Evolutionary conservation across 2,888 invertebrate species (phyloP), one percentile per base, ranked within the genome.

Genomic region (Dicranocentrus wangi): DNA sequence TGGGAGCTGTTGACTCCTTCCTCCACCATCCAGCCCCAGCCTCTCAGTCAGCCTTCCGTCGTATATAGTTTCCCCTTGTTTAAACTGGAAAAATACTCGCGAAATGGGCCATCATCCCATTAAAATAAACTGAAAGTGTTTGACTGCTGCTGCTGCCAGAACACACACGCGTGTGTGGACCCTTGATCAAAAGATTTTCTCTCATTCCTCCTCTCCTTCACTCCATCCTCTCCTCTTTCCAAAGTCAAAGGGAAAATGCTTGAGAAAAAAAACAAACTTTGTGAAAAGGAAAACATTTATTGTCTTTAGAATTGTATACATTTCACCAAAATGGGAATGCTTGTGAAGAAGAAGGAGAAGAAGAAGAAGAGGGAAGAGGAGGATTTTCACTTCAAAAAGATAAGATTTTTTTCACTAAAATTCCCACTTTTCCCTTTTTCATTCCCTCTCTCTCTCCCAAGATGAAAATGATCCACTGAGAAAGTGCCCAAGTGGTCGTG

Each of bases 351-450:
- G n/a, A n/a, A n/a, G n/a, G n/a, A n/a, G n/a, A n/a, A n/a, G n/a
- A n/a, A n/a, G n/a, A n/a, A n/a, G n/a, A n/a, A n/a, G n/a, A n/a
- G 13, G 13, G 42, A 66, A 42, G 23, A 32, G 17, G 55, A 55
- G 66, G 25, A 76, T 76, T 69, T 63, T 76, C 71, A 69, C 76
- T 76, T 81, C 81, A 76, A 81, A 81, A 81, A 70, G 69, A 69
- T 75, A 70, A 23, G 68, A 70, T 81, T 53, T 73, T 7, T 39
- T 39, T 39, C 39, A 39, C 60, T 60, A 47, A 47, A 65, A 63
- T 73, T 73, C 65, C 58, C 63, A 79, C 68, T 79, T 71, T 71
- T n/a, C n/a, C n/a, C n/a, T n/a, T n/a, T n/a, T n/a, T n/a, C n/a
- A n/a, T n/a, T n/a, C 63, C 39, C 65, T 79, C 51, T 77, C 72